phyloP scores from a whole-genome alignment of 2,888 invertebrate genomes.

The Drosophila eohydei region DNA sequence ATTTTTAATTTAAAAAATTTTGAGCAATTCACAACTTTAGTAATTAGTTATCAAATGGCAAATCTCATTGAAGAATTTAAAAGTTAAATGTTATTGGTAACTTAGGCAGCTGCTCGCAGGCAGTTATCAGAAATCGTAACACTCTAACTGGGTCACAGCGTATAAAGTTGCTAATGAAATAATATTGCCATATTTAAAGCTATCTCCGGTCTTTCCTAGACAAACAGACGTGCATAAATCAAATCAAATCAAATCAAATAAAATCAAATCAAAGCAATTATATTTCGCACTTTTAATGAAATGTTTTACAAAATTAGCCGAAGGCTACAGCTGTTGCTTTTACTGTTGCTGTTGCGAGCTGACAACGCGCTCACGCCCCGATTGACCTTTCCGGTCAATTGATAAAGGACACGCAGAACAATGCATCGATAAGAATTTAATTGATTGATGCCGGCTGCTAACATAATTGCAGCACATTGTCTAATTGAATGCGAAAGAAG shows the following conservation, averaged over 20 bases:
- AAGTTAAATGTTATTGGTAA: no score
- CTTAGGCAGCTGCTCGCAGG: no score
- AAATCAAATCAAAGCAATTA: not conserved
- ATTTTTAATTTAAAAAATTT: no score
- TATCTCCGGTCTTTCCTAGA: not conserved
- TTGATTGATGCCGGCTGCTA: conserved; percentile 62
- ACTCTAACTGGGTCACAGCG: no score
- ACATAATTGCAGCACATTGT: conserved; percentile 73
- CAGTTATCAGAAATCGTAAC: not conserved
- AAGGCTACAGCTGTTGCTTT: not conserved
- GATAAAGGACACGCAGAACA: conserved; percentile 11
- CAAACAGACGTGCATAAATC: not conserved
- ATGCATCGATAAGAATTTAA: conserved; percentile 57
- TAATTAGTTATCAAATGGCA: no score
- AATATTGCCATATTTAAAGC: no score
- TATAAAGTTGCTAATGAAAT: no score
- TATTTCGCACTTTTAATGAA: conserved; percentile 7
- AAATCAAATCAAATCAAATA: not conserved
- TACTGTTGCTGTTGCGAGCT: not conserved
- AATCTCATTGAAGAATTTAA: no score
- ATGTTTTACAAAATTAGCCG: conserved; percentile 4
- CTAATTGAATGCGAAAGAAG: conserved; percentile 24
- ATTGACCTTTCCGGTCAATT: conserved; percentile 3
- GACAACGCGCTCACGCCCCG: not conserved
- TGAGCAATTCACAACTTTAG: no score